Conservation (phyloP, 2,797 vertebrate genomes). For the Ataeniobius toweri region DNA sequence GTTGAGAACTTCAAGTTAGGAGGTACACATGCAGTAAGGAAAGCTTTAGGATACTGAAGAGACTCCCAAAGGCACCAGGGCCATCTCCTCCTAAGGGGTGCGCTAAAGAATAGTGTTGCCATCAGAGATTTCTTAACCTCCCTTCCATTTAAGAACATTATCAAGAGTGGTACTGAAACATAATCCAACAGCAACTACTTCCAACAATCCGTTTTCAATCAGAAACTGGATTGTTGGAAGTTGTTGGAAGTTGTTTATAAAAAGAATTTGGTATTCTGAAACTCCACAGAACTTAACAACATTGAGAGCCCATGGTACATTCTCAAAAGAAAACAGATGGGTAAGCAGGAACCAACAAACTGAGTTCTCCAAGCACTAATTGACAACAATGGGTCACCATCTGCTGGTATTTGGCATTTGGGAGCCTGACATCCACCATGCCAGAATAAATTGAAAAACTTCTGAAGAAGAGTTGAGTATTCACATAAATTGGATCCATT, state of each 20-base stretch:
- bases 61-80: background rate
- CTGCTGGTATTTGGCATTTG: background rate
- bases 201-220: background rate
- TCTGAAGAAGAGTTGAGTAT: background rate
- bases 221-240: too few species aligned
- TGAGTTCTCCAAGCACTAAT: background rate
- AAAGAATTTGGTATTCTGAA: too few species aligned
- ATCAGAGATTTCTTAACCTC: background rate
- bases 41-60: background rate
- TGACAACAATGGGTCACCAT: background rate
- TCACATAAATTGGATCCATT: background rate
- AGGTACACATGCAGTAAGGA: background rate
- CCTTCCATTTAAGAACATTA: background rate
- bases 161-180: background rate
- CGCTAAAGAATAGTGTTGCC: background rate
- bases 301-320: too few species aligned
- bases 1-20: background rate
- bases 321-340: background rate
- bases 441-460: background rate
- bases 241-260: too few species aligned
- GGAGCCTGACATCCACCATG: background rate
- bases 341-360: background rate
- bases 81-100: background rate
- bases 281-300: too few species aligned
- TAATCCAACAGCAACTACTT: background rate